A percentile compares a stretch with the other conserved stretches of the same genome.
phyloP scores from a whole-genome alignment of 1,140 invertebrate genomes.

The Hyposmocoma kahamanoa region DNA sequence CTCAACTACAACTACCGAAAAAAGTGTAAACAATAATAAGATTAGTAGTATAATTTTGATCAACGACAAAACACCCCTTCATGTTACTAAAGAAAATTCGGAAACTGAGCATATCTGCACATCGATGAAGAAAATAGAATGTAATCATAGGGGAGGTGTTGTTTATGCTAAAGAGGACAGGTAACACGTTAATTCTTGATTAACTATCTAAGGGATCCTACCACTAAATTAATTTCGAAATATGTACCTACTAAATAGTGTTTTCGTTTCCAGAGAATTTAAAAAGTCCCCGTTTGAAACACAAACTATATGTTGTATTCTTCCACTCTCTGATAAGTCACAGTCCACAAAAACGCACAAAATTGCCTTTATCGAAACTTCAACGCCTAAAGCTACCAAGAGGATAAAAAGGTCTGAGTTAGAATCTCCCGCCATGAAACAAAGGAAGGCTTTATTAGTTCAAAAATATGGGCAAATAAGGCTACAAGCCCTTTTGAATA shows the following conservation, averaged over 20 bases:
- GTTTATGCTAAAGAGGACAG: constrained; percentile 6
- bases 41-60: constrained; percentile 6
- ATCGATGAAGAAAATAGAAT: constrained; percentile 37
- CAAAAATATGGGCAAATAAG: constrained; percentile 19
- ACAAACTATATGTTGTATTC: constrained; percentile 43
- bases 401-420: too few relatives aligned
- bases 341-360: too few relatives aligned
- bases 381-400: too few relatives aligned
- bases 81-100: neutral
- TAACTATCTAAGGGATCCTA: too few relatives aligned
- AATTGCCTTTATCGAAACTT: too few relatives aligned
- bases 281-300: constrained; percentile 12
- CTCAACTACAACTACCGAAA: neutral
- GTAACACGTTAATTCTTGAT: too few relatives aligned
- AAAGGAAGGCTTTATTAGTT: constrained; percentile 23
- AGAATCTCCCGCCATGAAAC: constrained; percentile 23
- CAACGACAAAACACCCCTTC: neutral
- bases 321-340: too few relatives aligned
- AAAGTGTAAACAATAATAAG: neutral
- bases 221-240: too few relatives aligned
- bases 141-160: constrained; percentile 14
- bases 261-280: neutral
- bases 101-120: constrained; percentile 49
- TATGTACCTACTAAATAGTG: too few relatives aligned
- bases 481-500: neutral